These are phyloP conservation scores for Ormyrus thymus DNA, from an alignment of 2,888 invertebrate species.

Conservation along the genomic window DNA sequence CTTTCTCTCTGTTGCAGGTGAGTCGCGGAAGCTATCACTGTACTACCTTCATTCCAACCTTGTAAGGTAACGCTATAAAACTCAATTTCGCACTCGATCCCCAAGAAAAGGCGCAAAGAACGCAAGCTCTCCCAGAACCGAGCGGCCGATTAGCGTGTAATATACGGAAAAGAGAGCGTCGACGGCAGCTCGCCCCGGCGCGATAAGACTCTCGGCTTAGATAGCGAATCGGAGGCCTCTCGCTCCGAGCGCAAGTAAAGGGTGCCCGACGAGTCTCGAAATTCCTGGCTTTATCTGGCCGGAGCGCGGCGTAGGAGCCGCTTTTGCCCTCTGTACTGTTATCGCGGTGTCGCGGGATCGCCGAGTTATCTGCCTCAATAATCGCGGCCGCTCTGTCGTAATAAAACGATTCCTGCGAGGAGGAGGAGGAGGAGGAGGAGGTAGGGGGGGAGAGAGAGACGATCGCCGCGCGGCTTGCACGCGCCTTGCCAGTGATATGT, in stretches of 20 bases:
- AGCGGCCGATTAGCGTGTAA: too few species aligned
- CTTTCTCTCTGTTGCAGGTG: slow-evolving; percentile 34
- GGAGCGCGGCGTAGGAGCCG: not conserved
- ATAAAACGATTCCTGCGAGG: slow-evolving; percentile 35
- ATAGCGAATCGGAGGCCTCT: too few species aligned
- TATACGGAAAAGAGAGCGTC: not conserved
- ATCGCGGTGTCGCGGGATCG: not conserved
- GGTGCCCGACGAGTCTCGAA: not conserved
- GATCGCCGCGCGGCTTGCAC: slow-evolving; percentile 11
- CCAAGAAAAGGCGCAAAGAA: not conserved
- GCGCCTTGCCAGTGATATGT: slow-evolving; percentile 37
- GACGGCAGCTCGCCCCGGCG: not conserved
- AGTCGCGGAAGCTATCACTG: not conserved
- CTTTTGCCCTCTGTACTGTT: slow-evolving; percentile 32
- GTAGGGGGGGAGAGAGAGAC: too few species aligned
- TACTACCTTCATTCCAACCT: not conserved
- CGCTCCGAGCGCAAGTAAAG: not conserved
- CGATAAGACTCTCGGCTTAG: not conserved
- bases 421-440: slow-evolving; percentile 32
- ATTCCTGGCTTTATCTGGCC: not conserved
- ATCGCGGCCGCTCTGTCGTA: slow-evolving; percentile 50
- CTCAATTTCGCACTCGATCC: not conserved
- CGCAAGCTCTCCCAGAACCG: not conserved
- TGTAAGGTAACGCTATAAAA: not conserved
- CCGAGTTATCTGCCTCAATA: slow-evolving; percentile 33